Conservation (phyloP, 2,113 vertebrate species). For the Columba livia region DNA sequence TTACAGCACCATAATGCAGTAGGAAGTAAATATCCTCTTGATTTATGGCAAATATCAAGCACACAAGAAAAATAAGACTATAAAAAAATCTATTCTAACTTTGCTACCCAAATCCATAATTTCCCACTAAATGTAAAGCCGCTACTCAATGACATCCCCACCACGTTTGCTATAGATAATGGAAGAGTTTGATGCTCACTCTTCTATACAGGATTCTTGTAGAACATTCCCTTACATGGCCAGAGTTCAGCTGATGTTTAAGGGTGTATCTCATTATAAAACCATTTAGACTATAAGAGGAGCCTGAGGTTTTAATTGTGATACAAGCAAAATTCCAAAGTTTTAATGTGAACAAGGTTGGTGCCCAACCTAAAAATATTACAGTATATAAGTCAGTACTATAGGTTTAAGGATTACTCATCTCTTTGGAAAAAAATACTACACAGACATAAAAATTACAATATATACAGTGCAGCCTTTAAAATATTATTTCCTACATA, state of each 20-base stretch:
- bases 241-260: background rate
- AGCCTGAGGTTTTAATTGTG: background rate
- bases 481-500: background rate
- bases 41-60: background rate
- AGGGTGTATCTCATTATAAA: background rate
- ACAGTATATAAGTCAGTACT: background rate
- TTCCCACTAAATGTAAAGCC: background rate
- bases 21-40: background rate
- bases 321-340: background rate
- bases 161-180: background rate
- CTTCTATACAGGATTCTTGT: background rate
- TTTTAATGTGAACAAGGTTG: background rate
- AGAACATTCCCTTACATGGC: background rate
- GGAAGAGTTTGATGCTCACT: background rate
- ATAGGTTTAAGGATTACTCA: background rate
- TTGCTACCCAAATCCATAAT: background rate
- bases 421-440: background rate
- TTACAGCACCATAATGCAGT: background rate
- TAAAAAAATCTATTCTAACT: background rate
- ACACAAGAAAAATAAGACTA: background rate
- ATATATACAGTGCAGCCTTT: background rate
- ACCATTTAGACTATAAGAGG: background rate
- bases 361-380: background rate
- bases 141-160: background rate
- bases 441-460: background rate